Base-by-base conservation (phyloP, 2,888 invertebrate genomes). In the Drosophila imparisetae region DNA sequence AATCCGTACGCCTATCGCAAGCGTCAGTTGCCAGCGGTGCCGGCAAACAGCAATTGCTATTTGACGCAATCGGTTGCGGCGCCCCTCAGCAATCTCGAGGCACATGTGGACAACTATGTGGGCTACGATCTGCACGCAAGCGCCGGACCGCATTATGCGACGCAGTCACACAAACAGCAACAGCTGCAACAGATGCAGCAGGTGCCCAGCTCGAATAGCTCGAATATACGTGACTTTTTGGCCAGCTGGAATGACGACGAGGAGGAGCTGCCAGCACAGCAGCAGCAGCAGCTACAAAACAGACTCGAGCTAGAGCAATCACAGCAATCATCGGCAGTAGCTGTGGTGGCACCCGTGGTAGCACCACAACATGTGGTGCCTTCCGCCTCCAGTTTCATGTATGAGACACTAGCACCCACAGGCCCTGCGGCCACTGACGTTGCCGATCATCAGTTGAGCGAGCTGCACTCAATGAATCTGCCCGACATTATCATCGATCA, bases 201-300 rank as follows among this genome's bases (percentile, higher is more conserved):
- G 15, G 4, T 49, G 48, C 29, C 65, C 61, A 45, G 76, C 57
- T 50, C 72, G 30, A 91, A 91, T 67, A 91, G 88, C 58, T 90
- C 92, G 36, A 93, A 92, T 59, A 81, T 93, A 27, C 90, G 93
- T 1, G 93, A 93, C 72, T 93, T 93, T 58, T 83, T 93, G 2
- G 80, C 93, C 24, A 91, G 92, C 24, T 93, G 93, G 93, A 93
- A 93, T 66, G 93, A 93, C 65, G 93, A 93, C 40, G 93, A 93
- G 38, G 93, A 93, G 13, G 93, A 91, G 36, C 29, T 55, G 48
- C 53, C 62, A 30, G 38, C n/a, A 29, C 55, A 55, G 2, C 55
- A 55, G 38, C 55, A 55, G 13, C 53, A 30, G 40, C 8, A 15
- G 57, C 21, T 7, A 54, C 54, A 54, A 38, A 55, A 38, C 24